phyloP scores from a whole-genome alignment of 2,113 vertebrate species.

The Cavia aperea region DNA sequence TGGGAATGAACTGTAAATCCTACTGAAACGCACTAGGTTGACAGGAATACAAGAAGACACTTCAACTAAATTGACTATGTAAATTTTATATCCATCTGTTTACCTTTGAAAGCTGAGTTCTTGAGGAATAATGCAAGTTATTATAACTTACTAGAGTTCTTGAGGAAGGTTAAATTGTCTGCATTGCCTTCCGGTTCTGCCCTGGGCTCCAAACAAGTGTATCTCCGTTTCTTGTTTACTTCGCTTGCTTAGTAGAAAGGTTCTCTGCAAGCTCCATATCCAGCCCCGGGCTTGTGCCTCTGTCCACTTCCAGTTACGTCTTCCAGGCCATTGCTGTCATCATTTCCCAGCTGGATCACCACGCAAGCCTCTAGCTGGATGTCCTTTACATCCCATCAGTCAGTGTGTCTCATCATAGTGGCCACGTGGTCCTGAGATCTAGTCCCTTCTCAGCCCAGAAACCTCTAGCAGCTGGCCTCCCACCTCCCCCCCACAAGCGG shows the following conservation, averaged over 20 bases:
- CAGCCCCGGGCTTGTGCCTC: not conserved
- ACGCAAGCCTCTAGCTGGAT: not conserved
- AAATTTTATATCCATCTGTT: not conserved
- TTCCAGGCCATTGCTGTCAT: not conserved
- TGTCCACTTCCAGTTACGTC: too few species aligned
- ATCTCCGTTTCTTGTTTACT: not conserved
- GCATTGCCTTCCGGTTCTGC: not conserved
- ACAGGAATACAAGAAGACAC: not conserved
- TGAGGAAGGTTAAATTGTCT: not conserved
- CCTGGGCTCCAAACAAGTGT: not conserved
- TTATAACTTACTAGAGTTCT: not conserved
- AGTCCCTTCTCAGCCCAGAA: not conserved
- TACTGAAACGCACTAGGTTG: not conserved
- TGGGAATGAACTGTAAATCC: not conserved
- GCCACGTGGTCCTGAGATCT: not conserved
- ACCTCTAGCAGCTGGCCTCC: not conserved
- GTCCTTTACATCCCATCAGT: not conserved
- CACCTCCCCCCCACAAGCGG: not conserved
- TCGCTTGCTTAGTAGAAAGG: not conserved
- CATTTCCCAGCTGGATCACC: not conserved
- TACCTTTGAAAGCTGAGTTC: not conserved
- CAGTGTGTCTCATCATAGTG: not conserved
- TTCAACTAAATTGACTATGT: not conserved
- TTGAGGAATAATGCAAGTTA: not conserved
- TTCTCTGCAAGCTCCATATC: not conserved